Base-by-base conservation (phyloP, 2,797 vertebrate genomes). In the Pseudotriccus pelzelni region DNA sequence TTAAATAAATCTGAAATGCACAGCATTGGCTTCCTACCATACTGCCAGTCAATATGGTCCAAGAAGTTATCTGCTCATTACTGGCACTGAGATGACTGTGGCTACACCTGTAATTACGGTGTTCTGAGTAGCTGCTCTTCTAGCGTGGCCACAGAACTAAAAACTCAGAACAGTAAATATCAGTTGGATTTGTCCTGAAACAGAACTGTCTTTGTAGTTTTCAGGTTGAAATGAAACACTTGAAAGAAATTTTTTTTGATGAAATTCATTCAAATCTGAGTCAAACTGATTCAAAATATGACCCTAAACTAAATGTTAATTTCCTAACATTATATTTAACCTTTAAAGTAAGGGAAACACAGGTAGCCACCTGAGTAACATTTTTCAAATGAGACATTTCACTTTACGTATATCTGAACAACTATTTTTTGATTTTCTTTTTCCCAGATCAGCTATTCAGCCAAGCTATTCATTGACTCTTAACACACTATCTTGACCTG, bases 121-220 rank as follows among this genome's bases (percentile, higher is more conserved):
- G 0, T 2, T 85, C 53, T 94, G 66, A 89, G 85, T 46, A 80
- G 36, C 22, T 94, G 79, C 56, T 91, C 87, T 92, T 85, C 87
- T 80, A 79, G 37, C 21, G 30, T 83, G 76, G 60, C 62, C 72
- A 52, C 84, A 77, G 89, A 77, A 64, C 41, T 46, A 39, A 83
- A 87, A 87, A 12, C 59, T 91, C 37, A 1, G 64, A 89, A 85
- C 67, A 70, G 39, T 56, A 94, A 93, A 82, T 27, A 14, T 44
- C 87, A 92, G 60, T 46, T 63, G 27, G 36, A 63, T 69, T 43
- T 91, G 62, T 92, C 44, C 60, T 85, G 72, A 87, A 96, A 93
- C 87, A 94, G 68, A 89, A 53, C 34, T 39, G 24, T 17, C 49
- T 87, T 94, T 92, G 84, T 63, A 77, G 53, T 80, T 94, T 77